A percentile compares a stretch with the other conserved stretches of the same genome.
Conservation (phyloP, 2,797 vertebrate genomes). For the Crenuchus spilurus region DNA sequence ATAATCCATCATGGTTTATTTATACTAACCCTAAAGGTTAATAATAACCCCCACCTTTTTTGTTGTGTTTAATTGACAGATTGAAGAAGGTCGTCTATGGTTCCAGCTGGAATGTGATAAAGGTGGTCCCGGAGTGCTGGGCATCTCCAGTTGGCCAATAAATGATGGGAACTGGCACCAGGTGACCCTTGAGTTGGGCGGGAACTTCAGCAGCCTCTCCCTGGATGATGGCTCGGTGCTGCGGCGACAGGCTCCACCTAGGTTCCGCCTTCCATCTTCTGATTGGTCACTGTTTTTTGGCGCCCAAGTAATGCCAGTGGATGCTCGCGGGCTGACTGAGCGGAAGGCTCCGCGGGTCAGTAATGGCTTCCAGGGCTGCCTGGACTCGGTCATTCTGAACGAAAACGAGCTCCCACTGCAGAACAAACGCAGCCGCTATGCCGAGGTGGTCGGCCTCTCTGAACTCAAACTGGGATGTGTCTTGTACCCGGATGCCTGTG, state of each 20-base stretch:
- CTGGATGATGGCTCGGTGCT: constrained; percentile 94
- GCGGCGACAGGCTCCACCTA: constrained; percentile 81
- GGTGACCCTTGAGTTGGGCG: constrained; percentile 89
- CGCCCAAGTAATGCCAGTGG: constrained; percentile 75
- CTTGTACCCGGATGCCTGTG: constrained; percentile 90
- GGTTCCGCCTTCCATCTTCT: constrained; percentile 77
- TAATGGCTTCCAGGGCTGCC: constrained; percentile 93
- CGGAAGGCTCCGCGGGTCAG: constrained; percentile 82
- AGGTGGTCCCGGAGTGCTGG: constrained; percentile 82
- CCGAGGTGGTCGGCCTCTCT: constrained; percentile 92
- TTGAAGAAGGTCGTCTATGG: constrained; percentile 93
- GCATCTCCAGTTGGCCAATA: constrained; percentile 88
- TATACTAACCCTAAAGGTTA: too few species aligned
- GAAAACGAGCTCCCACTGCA: constrained; percentile 91
- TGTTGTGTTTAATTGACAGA: constrained; percentile 69
- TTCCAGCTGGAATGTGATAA: constrained; percentile 89
- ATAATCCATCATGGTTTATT: too few species aligned
- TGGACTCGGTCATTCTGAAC: constrained; percentile 91
- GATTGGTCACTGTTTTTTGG: constrained; percentile 91
- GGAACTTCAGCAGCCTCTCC: constrained; percentile 91
- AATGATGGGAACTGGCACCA: constrained; percentile 97
- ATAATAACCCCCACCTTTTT: not conserved
- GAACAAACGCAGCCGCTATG: constrained; percentile 91
- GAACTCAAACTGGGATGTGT: constrained; percentile 93
- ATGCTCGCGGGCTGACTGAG: constrained; percentile 58